phyloP scores from a whole-genome alignment of 2,888 invertebrate species.

The Tuta absoluta region DNA sequence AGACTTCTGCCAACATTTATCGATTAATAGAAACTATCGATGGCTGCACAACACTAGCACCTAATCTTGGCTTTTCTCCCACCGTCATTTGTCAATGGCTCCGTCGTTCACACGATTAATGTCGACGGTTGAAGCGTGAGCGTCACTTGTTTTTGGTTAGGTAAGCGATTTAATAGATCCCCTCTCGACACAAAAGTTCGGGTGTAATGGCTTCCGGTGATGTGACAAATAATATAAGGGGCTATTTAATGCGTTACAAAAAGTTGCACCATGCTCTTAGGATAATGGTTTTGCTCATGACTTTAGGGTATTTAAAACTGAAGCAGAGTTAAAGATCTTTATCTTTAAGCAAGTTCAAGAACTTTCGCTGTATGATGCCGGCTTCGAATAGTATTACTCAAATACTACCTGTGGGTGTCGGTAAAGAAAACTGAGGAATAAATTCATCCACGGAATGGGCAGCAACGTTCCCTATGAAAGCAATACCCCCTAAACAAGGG shows the following conservation, averaged over 20 bases:
- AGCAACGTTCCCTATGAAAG: too few species aligned
- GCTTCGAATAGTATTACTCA: too few species aligned
- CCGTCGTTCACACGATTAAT: slow-evolving; percentile 19
- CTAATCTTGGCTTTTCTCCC: slow-evolving; percentile 14
- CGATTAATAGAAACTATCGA: background rate
- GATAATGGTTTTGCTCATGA: too few species aligned
- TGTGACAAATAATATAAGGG: background rate
- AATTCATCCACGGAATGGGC: too few species aligned
- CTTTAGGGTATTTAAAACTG: too few species aligned
- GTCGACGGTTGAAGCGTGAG: slow-evolving; percentile 13
- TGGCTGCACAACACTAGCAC: background rate
- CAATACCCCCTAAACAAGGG: too few species aligned
- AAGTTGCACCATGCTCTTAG: background rate
- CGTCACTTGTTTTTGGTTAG: slow-evolving; percentile 22
- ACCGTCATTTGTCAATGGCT: slow-evolving; percentile 17
- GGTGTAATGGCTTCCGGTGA: background rate
- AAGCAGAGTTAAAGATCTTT: too few species aligned
- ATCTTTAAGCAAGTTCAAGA: too few species aligned
- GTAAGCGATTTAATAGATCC: slow-evolving; percentile 10
- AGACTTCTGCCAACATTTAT: background rate
- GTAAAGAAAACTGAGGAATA: too few species aligned
- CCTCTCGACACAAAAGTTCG: background rate
- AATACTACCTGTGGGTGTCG: too few species aligned
- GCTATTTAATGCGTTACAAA: too few species aligned
- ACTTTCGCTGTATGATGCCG: too few species aligned